phyloP scores from a whole-genome alignment of 1,140 invertebrate genomes.

The Papilio aristodemus region DNA sequence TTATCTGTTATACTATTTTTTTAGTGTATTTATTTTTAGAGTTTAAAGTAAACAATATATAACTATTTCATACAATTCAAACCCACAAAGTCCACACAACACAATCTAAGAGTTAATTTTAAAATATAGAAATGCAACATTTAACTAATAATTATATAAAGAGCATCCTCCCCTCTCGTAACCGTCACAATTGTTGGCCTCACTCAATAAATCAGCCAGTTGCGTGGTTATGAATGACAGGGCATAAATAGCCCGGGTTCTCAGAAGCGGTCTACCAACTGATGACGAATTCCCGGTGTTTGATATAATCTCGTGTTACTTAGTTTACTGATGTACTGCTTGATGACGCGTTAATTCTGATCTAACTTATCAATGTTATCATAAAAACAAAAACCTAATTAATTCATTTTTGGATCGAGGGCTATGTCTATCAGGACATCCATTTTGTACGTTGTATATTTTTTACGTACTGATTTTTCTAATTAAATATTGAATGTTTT shows the following conservation, averaged over 20 bases:
- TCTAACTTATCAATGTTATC: too few relatives aligned
- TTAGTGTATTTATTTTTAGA: neutral
- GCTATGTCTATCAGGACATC: too few relatives aligned
- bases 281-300: constrained; percentile 4
- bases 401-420: too few relatives aligned
- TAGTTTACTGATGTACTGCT: neutral
- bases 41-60: too few relatives aligned
- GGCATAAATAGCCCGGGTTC: constrained; percentile 22
- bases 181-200: constrained; percentile 7
- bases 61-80: too few relatives aligned
- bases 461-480: too few relatives aligned
- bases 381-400: too few relatives aligned
- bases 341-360: too few relatives aligned
- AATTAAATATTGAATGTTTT: too few relatives aligned
- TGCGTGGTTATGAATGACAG: constrained; percentile 24
- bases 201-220: constrained; percentile 28
- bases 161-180: constrained; percentile 16
- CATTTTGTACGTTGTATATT: too few relatives aligned
- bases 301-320: neutral
- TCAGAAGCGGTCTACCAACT: neutral
- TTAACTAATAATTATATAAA: neutral
- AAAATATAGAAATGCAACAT: neutral
- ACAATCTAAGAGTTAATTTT: neutral
- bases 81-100: neutral
- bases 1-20: neutral